Evolutionary conservation across 2,888 invertebrate species (phyloP), one percentile per base, ranked within the genome.

Genomic region (Neoitamus cyanurus): DNA sequence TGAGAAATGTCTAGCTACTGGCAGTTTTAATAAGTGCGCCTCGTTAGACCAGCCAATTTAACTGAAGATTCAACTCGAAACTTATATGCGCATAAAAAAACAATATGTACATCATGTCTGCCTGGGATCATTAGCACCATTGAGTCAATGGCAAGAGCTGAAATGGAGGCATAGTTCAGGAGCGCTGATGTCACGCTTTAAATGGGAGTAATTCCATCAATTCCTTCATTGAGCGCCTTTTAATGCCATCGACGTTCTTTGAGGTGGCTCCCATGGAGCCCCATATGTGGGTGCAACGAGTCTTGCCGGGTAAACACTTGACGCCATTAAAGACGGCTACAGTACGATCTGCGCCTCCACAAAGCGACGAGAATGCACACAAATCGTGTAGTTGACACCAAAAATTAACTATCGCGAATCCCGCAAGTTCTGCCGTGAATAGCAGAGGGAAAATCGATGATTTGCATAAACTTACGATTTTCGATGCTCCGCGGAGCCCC

Each of bases 391-490:
- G 31, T 70, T 70, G 70, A 70, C 70, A 70, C 30, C 30, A 70
- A 70, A 70, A 31, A 58, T 58, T 58, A 58, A 58, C 58, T 25
- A 58, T 58, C 25, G 25, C 20, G 58, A 58, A 15, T 48, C 7
- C 9, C 5, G 20, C 4, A 58, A 58, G 20, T 25, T 48, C n/a
- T 7, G 7, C 48, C 15, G 48, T 5, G 48, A n/a, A 20, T 20
- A 15, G 20, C 7, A 2, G 48, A 69, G 28, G n/a, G 70, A 70
- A 70, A 70, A 70, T 70, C 70, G 70, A 70, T 70, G 70, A 30
- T 31, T 70, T 15, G 70, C 70, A 70, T 70, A 70, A 70, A 70
- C 30, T 70, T 70, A 28, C 30, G 70, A 70, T 70, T 30, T 70
- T 70, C 70, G 30, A 31, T 70, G 6, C n/a, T 70, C 25, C 25